Base-by-base conservation (phyloP, 2,888 invertebrate genomes). In the Hemistola chrysoprasaria region DNA sequence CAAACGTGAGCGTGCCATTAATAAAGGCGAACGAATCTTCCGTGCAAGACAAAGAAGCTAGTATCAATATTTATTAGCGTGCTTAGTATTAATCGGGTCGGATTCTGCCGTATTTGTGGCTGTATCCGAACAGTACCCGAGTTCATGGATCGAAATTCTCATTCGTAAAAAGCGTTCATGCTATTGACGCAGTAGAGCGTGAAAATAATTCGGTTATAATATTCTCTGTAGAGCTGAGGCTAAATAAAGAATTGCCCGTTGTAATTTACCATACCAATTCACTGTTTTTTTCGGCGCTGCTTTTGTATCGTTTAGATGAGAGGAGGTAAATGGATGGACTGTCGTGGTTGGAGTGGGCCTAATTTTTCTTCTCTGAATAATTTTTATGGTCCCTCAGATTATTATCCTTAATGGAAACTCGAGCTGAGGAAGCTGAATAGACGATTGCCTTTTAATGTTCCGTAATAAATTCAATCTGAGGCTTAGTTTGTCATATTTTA, bases 21-120 rank as follows among this genome's bases (percentile, higher is more conserved):
- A 84, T 85, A 85, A 76, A 81, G 78, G 62, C 67, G 65, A 81
- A 78, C 78, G 78, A 81, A 84, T 79, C 78, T 73, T 71, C 76
- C 74, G 71, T 74, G 71, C 71, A 79, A 87, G 84, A 86, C 85
- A 86, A 86, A 86, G 85, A 75, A 85, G 78, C 77, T 66, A 68
- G 79, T 77, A 78, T 82, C 84, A 78, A 83, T 87, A 88, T 88
- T 87, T 87, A 88, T 88, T 81, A 85, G 79, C 71, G 79, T 80
- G 78, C 86, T 87, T 86, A 83, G 79, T 84, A 87, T 85, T 88
- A 88, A 88, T 88, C 87, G 84, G 72, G 69, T 65, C 53, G 71
- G 78, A 79, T 81, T 76, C 78, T 72, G 75, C 54, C 70, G 68
- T 31, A 6, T 1, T 31, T 30, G 11, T 39, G 30, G 23, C 11